Evolutionary conservation across 1,140 invertebrate species (phyloP).

Genomic region (Drosophila pseudoobscura): DNA sequence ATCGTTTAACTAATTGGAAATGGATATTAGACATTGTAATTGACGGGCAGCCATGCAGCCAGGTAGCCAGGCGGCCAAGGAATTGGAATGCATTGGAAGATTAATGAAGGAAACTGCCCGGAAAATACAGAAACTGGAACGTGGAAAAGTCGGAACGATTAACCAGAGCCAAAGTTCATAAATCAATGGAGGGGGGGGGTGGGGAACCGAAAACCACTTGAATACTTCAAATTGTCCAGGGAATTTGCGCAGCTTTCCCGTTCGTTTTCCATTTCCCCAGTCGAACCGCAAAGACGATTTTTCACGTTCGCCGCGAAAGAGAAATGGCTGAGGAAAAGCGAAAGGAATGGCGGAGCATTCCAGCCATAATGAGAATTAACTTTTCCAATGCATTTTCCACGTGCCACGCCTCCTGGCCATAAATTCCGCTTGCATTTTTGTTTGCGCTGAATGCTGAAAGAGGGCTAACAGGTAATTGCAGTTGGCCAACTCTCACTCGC

Average conservation of each 20-base stretch:
- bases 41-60: constrained; percentile 24
- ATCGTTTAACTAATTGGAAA: constrained; percentile 39
- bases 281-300: constrained; percentile 44
- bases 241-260: constrained; percentile 15
- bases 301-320: constrained; percentile 33
- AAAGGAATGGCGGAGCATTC: constrained; percentile 18
- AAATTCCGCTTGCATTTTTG: constrained; percentile 61
- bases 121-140: constrained; percentile 16
- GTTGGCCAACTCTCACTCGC: constrained; percentile 57
- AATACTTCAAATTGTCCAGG: constrained; percentile 65
- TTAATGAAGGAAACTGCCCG: constrained; percentile 41
- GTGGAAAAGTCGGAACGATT: constrained; percentile 32
- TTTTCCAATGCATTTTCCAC: constrained; percentile 60
- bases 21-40: constrained; percentile 6
- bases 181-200: constrained; percentile 40
- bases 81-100: constrained; percentile 4
- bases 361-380: constrained; percentile 72
- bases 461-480: constrained; percentile 69
- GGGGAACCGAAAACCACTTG: constrained; percentile 58
- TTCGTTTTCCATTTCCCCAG: neutral
- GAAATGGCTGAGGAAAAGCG: constrained; percentile 19
- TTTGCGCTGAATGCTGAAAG: constrained; percentile 34
- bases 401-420: constrained; percentile 26
- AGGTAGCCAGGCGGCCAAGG: too few species aligned
- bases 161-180: constrained; percentile 52